A percentile compares a stretch with the other conserved stretches of the same genome.
Evolutionary conservation across 2,797 vertebrate genomes (phyloP).

Genomic region (Onychomys torridus): DNA sequence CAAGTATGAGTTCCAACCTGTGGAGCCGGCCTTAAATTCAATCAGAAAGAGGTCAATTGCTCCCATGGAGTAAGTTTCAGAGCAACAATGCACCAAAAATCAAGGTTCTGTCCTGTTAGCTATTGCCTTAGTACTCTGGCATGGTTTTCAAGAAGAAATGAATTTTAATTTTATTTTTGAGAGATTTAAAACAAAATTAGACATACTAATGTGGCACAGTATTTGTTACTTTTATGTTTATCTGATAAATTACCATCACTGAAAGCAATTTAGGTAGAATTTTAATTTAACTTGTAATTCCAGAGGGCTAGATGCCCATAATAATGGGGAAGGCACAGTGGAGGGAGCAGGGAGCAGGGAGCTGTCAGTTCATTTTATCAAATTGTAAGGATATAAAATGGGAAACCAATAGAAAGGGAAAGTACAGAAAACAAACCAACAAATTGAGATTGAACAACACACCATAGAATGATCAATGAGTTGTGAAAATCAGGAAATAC

Average conservation of each 20-base stretch:
- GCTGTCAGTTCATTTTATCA: background rate
- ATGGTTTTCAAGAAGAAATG: background rate
- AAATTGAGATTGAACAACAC: background rate
- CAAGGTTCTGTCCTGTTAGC: background rate
- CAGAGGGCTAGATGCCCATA: background rate
- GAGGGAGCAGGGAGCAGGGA: background rate
- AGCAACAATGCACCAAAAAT: background rate
- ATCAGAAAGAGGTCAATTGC: background rate
- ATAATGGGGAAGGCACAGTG: no score
- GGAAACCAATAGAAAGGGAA: background rate
- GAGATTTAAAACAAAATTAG: background rate
- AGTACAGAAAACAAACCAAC: background rate
- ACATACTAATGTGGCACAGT: background rate
- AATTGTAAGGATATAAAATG: background rate
- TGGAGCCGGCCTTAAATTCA: background rate
- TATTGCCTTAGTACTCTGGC: background rate
- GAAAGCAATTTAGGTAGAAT: background rate
- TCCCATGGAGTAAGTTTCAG: background rate
- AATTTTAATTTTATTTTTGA: background rate
- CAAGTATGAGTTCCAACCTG: background rate
- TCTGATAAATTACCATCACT: background rate
- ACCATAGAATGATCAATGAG: background rate
- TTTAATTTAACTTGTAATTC: background rate
- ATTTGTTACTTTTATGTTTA: background rate
- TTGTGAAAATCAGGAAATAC: background rate